phyloP scores from a whole-genome alignment of 2,888 invertebrate genomes.

The Pachycephus smyrnensis region DNA sequence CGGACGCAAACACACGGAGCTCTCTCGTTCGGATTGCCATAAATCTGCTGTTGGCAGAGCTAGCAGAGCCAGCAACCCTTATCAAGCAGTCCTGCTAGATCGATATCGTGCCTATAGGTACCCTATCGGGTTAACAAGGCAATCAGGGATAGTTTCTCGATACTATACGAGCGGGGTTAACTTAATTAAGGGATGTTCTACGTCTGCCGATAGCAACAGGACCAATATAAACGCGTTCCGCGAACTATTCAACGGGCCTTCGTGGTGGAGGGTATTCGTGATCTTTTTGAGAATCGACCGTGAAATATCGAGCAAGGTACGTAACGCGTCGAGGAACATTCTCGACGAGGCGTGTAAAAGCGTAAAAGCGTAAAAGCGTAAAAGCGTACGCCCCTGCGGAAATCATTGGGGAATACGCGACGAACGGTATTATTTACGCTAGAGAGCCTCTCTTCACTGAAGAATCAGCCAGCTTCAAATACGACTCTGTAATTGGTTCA shows the following conservation, averaged over 20 bases:
- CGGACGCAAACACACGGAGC: too few species aligned
- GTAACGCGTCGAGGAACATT: too few species aligned
- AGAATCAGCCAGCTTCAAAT: neutral
- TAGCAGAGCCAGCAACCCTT: slow-evolving; percentile 51
- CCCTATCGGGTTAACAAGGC: slow-evolving; percentile 63
- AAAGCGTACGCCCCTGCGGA: neutral
- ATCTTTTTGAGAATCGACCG: too few species aligned
- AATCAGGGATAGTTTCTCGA: slow-evolving; percentile 63
- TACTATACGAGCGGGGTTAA: slow-evolving; percentile 53
- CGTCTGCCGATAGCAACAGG: slow-evolving; percentile 54
- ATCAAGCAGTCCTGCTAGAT: slow-evolving; percentile 54
- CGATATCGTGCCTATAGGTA: slow-evolving; percentile 56
- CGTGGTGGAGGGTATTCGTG: too few species aligned
- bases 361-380: neutral
- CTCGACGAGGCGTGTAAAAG: neutral
- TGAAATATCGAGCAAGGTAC: too few species aligned
- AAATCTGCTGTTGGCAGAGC: slow-evolving; percentile 1
- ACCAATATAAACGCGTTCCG: slow-evolving; percentile 29
- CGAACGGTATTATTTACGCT: slow-evolving; percentile 2
- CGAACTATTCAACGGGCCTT: too few species aligned
- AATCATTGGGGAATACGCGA: neutral
- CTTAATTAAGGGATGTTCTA: slow-evolving; percentile 64
- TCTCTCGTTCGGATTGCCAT: neutral
- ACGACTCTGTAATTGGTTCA: slow-evolving; percentile 48
- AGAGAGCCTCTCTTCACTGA: slow-evolving; percentile 1